Evolutionary conservation across 2,797 vertebrate species (phyloP).

Genomic region (Lithobates pipiens): DNA sequence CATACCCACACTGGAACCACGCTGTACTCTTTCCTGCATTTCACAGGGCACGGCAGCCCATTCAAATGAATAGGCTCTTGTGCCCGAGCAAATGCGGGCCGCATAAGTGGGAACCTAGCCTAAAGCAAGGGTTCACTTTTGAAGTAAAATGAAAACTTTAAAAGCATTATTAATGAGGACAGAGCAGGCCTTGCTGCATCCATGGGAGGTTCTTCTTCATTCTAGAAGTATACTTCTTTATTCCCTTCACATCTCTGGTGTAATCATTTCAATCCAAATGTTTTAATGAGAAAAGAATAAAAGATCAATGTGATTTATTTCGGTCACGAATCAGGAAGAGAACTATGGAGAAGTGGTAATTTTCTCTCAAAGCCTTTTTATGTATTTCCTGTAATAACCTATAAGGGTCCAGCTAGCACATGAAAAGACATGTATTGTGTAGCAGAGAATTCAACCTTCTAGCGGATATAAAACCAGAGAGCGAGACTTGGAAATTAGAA

Average conservation of each 20-base stretch:
- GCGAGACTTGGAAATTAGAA: conserved; percentile 36
- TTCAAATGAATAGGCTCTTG: too few relatives aligned
- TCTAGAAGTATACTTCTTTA: too few relatives aligned
- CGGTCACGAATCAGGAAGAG: background rate
- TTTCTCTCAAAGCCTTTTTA: conserved; percentile 12
- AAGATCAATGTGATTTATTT: conserved; percentile 27
- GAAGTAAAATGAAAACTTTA: too few relatives aligned
- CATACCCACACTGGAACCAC: too few relatives aligned
- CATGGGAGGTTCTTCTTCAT: background rate
- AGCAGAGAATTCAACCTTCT: conserved; percentile 28
- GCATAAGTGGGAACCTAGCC: too few relatives aligned
- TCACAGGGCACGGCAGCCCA: too few relatives aligned
- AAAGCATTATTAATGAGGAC: too few relatives aligned
- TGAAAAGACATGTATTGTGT: conserved; percentile 30
- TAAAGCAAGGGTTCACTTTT: too few relatives aligned
- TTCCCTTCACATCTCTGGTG: too few relatives aligned
- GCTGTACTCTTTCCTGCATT: too few relatives aligned
- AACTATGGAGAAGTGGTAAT: background rate
- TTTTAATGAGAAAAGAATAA: conserved; percentile 17
- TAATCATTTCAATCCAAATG: background rate
- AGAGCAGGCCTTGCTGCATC: background rate
- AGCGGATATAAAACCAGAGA: conserved; percentile 8
- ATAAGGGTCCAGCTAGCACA: conserved; percentile 22
- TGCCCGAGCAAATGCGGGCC: too few relatives aligned
- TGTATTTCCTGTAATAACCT: conserved; percentile 18